phyloP scores from a whole-genome alignment of 2,113 vertebrate genomes.

The Alligator mississippiensis region DNA sequence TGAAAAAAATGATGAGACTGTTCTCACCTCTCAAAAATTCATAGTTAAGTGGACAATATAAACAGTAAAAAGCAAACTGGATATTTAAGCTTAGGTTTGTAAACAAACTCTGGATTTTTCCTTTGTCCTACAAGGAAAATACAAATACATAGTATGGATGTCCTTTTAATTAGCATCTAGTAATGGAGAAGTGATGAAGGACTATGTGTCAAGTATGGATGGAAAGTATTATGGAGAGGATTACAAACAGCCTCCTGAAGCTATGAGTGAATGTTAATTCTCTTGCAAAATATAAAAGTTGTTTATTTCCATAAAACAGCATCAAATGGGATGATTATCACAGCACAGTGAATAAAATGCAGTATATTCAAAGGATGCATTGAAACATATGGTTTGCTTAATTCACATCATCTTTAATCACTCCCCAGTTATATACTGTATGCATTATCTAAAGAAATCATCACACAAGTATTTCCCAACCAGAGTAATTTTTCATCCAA shows the following conservation, averaged over 20 bases:
- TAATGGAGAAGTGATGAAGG: not conserved
- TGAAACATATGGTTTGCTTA: not conserved
- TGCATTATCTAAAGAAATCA: constrained; percentile 1
- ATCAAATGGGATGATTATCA: not conserved
- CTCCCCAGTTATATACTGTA: not conserved
- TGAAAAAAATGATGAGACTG: too few relatives aligned
- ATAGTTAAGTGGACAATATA: not conserved
- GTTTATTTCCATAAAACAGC: not conserved
- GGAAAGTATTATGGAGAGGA: not conserved
- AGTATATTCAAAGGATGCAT: not conserved
- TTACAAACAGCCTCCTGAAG: not conserved
- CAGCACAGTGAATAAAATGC: not conserved
- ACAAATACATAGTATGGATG: not conserved
- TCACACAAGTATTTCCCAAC: not conserved
- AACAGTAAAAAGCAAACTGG: not conserved
- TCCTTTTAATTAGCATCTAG: not conserved
- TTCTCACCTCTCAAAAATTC: not conserved
- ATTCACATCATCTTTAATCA: not conserved
- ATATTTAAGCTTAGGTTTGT: not conserved
- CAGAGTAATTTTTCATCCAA: not conserved
- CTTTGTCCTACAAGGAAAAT: not conserved
- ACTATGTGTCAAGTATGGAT: fast-evolving
- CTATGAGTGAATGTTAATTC: not conserved
- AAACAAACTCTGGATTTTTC: not conserved
- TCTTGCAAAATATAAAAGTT: not conserved